Base-by-base conservation (phyloP, 2,888 invertebrate genomes). In the Hermaeophaga mercurialis region DNA sequence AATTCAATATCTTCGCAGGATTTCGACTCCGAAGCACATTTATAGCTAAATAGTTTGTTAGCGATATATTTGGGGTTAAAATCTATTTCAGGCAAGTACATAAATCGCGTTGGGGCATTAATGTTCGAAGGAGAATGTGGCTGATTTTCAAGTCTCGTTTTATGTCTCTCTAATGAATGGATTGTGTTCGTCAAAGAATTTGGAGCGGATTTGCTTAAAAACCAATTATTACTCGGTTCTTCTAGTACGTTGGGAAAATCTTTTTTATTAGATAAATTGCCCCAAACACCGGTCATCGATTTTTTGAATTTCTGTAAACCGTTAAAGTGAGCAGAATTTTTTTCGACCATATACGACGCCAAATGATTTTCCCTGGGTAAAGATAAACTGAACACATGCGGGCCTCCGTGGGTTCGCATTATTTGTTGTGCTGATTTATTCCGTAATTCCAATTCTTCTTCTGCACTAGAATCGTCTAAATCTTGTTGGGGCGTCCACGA, bases 401-500 rank as follows among this genome's bases (percentile, higher is more conserved):
- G 81, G 1, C 70, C 69, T 41, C 61, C 62, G 9, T 48, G 43
- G 7, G 54, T 54, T 22, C 52, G 52, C 18, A 43, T 49, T 43
- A 55, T 61, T 54, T 63, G 58, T 24, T 55, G 18, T 24, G 46
- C 18, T 18, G 48, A 33, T 3, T 58, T 48, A 45, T 66, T 66
- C 12, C 66, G 69, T 38, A 61, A 65, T 44, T 65, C 59, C n/a
- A n/a, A n/a, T 26, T 69, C 69, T 50, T 77, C 77, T 46, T 77
- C 76, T 31, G 73, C 70, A 58, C 76, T 76, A 4, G 77, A 76
- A 62, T 77, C 77, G 22, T 76, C 75, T n/a, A 93, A 81, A 75
- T 93, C 93, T 73, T 92, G 91, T 69, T 92, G 90, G 0, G 93
- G 92, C 0, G 91, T 92, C 93, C 92, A 93, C 0, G 86, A 80